Base-by-base conservation (phyloP, 1,140 invertebrate species). In the Caligus rogercresseyi region DNA sequence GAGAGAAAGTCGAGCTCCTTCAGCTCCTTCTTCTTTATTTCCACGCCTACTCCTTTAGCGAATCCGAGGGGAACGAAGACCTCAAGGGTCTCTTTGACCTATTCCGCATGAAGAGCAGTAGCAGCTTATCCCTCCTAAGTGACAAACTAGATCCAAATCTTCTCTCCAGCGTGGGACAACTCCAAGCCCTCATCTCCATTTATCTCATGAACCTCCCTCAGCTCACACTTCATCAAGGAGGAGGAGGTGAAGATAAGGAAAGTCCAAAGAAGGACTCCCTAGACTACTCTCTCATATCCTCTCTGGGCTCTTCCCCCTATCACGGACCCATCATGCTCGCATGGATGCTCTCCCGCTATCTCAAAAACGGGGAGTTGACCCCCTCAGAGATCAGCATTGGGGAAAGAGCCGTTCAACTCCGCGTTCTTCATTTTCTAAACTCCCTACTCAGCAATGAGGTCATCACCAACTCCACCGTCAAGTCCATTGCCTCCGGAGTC, bases 261-360 rank as follows among this genome's bases (percentile, higher is more conserved):
- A 24, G 23, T 2, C 16, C 11, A n/a, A 52, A 25, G 55, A 51
- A 51, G 7, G 54, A 51, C 19, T 20, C 7, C 15, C 15, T 20
- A 51, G 55, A 52, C 23, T 52, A 25, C 2, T 57, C 1, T 1
- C 1, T 52, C 56, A 58, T 25, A 2, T 25, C n/a, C 20, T 58
- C 11, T 4, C 60, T 61, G 2, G 60, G 60, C 2, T 21, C 3
- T 1, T 52, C 19, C 1, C 63, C 63, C 1, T 31, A 25, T 59
- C 63, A 64, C 21, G 63, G 63, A 15, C 63, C 63, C n/a, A 25
- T 61, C 25, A 59, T 64, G 63, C 23, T 64, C 1, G 54, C 61
- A 15, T 64, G 63, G 63, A 59, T 64, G 60, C 52, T 64, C 24
- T 16, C 61, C 19, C 54, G 26, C 18, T 60, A 26, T 60, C 20